Evolutionary conservation across 2,888 invertebrate genomes (phyloP).

Genomic region (Drepana falcataria): DNA sequence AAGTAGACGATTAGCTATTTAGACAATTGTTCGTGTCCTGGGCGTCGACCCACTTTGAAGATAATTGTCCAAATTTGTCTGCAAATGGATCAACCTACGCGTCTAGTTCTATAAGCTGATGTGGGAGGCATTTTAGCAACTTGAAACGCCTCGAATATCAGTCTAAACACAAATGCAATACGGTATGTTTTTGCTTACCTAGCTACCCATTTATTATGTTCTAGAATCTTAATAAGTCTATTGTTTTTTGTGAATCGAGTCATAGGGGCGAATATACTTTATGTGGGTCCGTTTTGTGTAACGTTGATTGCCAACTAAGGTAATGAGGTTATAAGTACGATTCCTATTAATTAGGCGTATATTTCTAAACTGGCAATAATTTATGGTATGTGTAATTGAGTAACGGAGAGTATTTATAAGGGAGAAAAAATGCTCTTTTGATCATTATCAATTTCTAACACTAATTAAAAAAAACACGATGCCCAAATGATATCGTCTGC

Average conservation of each 20-base stretch:
- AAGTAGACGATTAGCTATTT: constrained; percentile 21
- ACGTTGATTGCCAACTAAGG: constrained; percentile 6
- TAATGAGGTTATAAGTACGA: not conserved
- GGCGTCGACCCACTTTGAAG: constrained; percentile 45
- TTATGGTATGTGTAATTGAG: too few species aligned
- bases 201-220: constrained; percentile 3
- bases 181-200: not conserved
- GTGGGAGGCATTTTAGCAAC: constrained; percentile 31
- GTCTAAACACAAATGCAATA: not conserved
- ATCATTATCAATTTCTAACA: too few species aligned
- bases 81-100: constrained; percentile 15
- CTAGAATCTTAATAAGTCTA: constrained; percentile 11
- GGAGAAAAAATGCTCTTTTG: too few species aligned
- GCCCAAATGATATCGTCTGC: too few species aligned
- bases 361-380: too few species aligned
- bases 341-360: not conserved
- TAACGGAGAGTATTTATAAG: too few species aligned
- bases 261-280: constrained; percentile 11
- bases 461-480: too few species aligned
- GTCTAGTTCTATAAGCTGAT: constrained; percentile 11
- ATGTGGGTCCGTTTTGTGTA: constrained; percentile 13
- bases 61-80: constrained; percentile 51
- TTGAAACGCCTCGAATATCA: not conserved
- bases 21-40: constrained; percentile 39
- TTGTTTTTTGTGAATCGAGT: constrained; percentile 11